Conservation (phyloP, 2,113 vertebrate genomes). For the Xiphophorus couchianus region DNA sequence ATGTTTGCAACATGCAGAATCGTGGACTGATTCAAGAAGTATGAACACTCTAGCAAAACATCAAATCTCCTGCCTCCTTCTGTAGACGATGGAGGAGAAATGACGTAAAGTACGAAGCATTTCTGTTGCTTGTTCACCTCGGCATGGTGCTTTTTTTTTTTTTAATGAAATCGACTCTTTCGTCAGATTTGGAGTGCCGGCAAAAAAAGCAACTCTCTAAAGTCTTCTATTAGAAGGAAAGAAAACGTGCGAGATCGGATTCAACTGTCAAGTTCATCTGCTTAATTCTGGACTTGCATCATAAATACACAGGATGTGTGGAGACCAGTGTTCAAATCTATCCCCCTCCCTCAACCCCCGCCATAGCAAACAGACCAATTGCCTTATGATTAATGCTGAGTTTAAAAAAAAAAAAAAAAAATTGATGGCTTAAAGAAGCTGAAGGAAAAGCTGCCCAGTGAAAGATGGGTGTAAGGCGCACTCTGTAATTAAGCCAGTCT, state of each 20-base stretch:
- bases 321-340: constrained; percentile 68
- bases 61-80: neutral
- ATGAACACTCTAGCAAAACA: neutral
- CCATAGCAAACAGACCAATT: constrained; percentile 67
- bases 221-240: too few species aligned
- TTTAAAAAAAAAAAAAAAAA: constrained; percentile 71
- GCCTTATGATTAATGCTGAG: constrained; percentile 80
- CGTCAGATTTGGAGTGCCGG: constrained; percentile 45
- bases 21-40: neutral
- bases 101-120: neutral
- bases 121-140: neutral
- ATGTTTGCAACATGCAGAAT: neutral
- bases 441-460: constrained; percentile 75
- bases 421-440: constrained; percentile 72
- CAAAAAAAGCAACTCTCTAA: constrained; percentile 32
- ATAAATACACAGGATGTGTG: constrained; percentile 60
- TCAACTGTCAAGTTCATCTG: constrained; percentile 55
- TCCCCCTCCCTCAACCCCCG: constrained; percentile 30
- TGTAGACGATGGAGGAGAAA: neutral
- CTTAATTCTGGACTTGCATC: constrained; percentile 34
- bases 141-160: too few species aligned
- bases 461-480: constrained; percentile 74
- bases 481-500: constrained; percentile 84
- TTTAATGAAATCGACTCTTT: constrained; percentile 53
- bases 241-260: constrained; percentile 37